Base-by-base conservation (phyloP, 2,113 vertebrate genomes). In the Melospiza georgiana region DNA sequence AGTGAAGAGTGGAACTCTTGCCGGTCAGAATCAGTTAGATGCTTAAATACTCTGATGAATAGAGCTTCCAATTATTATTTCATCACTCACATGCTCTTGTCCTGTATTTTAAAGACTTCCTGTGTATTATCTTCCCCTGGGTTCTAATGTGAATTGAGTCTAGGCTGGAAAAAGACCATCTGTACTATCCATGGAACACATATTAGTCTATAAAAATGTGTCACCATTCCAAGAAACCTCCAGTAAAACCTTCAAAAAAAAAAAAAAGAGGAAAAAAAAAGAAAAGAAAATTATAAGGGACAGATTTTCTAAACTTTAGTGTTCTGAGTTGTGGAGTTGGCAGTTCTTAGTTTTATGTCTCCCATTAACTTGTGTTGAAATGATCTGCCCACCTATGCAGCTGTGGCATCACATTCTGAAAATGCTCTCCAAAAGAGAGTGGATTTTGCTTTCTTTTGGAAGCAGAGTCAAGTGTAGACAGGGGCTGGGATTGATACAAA, bases 71-170 rank as follows among this genome's bases (percentile, higher is more conserved):
- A 52, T 87, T 87, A 91, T 89, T 89, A 63, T 90, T 91, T 95
- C 84, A 76, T 90, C 46, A 73, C 51, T 43, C 59, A 28, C 4
- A 3, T 81, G 59, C 35, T 94, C 68, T 86, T 77, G 39, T 80
- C 58, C 33, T 83, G 43, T 83, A 74, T 95, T 95, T 94, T 93
- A 84, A 90, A 86, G 63, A 80, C 43, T 91, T 95, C 82, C 51
- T 85, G 28, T 55, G 25, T 74, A 62, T 74, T 85, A 61, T 90
- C 51, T 88, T 94, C 51, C 43, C 39, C 9, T 69, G 7, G 1
- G 0, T 9, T 69, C 55, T 35, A 83, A 86, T 5, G 63, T 43
- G 59, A 89, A 66, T 41, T 49, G 74, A 94, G 54, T 55, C 49
- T 65, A 62, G 28, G 22, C 5, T 88, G 78, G 59, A 83, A 88